These are phyloP conservation scores for Drosophila maculinotata DNA, from an alignment of 2,888 invertebrate genomes.

Conservation along the genomic window DNA sequence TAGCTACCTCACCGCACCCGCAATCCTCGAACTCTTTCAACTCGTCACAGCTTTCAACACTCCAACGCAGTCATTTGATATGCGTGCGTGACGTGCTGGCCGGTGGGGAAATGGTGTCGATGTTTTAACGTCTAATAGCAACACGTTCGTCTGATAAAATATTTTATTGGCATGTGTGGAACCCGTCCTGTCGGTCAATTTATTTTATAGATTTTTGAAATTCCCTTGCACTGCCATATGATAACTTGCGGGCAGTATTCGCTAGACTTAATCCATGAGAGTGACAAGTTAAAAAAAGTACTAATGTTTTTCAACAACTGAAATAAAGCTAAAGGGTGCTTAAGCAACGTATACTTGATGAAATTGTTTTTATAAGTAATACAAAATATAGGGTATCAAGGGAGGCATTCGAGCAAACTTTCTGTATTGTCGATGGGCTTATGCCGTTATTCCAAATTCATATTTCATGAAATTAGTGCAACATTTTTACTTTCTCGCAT, in stretches of 20 bases:
- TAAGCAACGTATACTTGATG: no score
- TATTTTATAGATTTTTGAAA: conserved; percentile 70
- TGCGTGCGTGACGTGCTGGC: conserved; percentile 67
- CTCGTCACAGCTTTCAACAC: conserved; percentile 77
- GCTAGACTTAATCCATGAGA: not conserved
- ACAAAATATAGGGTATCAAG: not conserved
- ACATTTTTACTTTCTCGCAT: conserved; percentile 7
- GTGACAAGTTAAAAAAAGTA: not conserved
- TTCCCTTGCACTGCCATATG: conserved; percentile 23
- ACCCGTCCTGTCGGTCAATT: conserved; percentile 57
- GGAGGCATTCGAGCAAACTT: not conserved
- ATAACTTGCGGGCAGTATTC: conserved; percentile 20
- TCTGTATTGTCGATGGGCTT: conserved; percentile 6
- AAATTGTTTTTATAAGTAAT: no score
- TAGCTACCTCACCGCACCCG: conserved; percentile 32
- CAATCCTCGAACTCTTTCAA: conserved; percentile 3
- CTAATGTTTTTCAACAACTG: rapidly evolving
- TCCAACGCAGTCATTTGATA: conserved; percentile 77
- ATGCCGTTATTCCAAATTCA: conserved; percentile 36
- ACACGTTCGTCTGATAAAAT: conserved; percentile 80
- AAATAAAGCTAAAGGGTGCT: no score
- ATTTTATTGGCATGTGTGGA: conserved; percentile 78
- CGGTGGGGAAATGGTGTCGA: conserved; percentile 26
- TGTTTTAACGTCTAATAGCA: conserved; percentile 73
- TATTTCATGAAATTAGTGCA: conserved; percentile 64